Evolutionary conservation across 2,113 vertebrate genomes (phyloP), one percentile per base, ranked within the genome.

Genomic region (Eudyptes chrysolophus): DNA sequence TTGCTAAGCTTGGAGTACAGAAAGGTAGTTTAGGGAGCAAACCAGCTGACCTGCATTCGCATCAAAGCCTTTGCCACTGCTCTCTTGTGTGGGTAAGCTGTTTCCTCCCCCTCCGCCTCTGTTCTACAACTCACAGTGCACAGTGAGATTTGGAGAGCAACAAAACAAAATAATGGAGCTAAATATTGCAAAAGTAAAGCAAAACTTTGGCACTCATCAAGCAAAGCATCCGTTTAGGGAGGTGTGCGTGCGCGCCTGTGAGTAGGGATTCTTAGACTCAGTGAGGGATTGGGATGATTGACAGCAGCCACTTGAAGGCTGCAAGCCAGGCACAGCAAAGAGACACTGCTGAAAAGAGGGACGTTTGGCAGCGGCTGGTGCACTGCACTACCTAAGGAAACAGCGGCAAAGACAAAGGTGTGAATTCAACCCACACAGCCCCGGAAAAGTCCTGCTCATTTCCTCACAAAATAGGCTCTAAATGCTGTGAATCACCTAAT

Each of bases 401-500:
- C 36, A 57, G 74, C 1, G 11, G 11, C 11, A 2, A 13, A 81
- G 52, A 54, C 44, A 12, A 91, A 95, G 74, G 90, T 81, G 78
- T 58, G 81, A 87, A 74, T 90, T 57, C 78, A 81, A 21, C 86
- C 60, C 51, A 27, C 51, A 4, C 81, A 60, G 46, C 75, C 40
- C 80, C 34, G 6, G 15, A n/a, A 38, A 51, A 42, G 75, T 16
- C 89, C 86, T 32, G 61, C 82, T 93, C 46, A 26, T 81, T 32
- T 48, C 70, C 57, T 52, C 27, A 29, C 58, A 70, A 83, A 95
- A 86, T 7, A 16, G 42, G 42, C 84, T 88, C 82, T 24, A 36
- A 96, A 84, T 13, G 40, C 75, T 21, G 6, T 72, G 92, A 97
- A 77, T 86, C 93, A 94, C 20, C 30, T 79, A 77, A 58, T 77